Base-by-base conservation (phyloP, 2,113 vertebrate species). In the Hirundichthys speculiger region DNA sequence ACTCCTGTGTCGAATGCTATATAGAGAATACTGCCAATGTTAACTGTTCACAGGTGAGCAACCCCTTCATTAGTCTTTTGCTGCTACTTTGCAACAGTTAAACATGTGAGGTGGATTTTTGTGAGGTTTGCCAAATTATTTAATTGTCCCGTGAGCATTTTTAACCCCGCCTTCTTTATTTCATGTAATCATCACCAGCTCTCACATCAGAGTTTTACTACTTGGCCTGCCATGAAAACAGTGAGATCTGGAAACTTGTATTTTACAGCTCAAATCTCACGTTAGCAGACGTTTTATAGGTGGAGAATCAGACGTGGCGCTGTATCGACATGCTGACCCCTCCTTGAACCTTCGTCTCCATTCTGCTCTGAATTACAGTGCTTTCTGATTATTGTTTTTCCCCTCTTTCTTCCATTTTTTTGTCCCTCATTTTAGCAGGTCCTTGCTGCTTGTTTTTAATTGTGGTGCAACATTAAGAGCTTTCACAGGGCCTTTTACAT, bases 81-180 rank as follows among this genome's bases (percentile, higher is more conserved):
- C 75, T 67, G 54, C 38, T 77, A 47, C 70, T 79, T 72, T 51
- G 49, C 48, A 79, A 49, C 45, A 22, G 51, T 83, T 80, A 79
- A 76, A 83, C 45, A 64, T n/a, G n/a, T n/a, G n/a, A n/a, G n/a
- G 47, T 42, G 61, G 47, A 76, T 73, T 77, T 69, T 72, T 80
- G 51, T 94, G 93, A 94, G 69, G 65, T 67, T 66, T 84, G 74
- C 86, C 83, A 86, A 66, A 79, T 80, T 80, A 53, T 75, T 71
- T 85, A 85, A 88, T 82, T 87, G 65, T 81, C 78, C 65, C 70
- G 77, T 87, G 89, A 90, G 85, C 67, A 67, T 86, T 82, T 82
- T 79, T n/a, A n/a, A 27, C 27, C 8, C 67, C 55, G 47, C 70
- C 42, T 67, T 71, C 56, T 58, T 60, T 45, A 60, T 64, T 55